Evolutionary conservation across 2,113 vertebrate species (phyloP), one percentile per base, ranked within the genome.

Genomic region (Pelodiscus sinensis): DNA sequence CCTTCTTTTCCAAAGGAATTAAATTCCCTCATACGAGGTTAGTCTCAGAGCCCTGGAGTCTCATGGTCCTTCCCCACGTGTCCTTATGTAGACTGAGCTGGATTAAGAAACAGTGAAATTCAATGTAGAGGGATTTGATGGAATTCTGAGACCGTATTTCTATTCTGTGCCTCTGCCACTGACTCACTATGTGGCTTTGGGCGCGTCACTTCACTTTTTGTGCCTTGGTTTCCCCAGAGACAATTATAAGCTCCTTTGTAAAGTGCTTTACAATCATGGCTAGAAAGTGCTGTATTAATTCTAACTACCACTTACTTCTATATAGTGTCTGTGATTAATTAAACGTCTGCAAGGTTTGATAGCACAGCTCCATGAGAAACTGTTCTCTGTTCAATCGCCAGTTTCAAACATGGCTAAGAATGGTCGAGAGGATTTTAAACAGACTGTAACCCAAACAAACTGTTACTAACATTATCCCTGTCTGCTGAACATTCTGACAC

Each of bases 361-460:
- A 16, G 65, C 50, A 65, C 14, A 58, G 57, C 58, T 95, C 80
- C 52, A 86, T 0, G 1, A 81, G 65, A 90, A 55, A 57, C 58
- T 60, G 65, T 58, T 92, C 68, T 75, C 79, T 1, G 1, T 58
- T 27, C 94, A 82, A 8, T 1, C 0, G 7, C 55, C 68, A 52
- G 84, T 77, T 58, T 94, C 71, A 0, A 6, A 38, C 91, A 91
- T 62, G 79, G 79, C 80, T 92, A 86, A 92, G 85, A 96, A 58
- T 65, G 84, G 75, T 85, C 75, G 75, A 88, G 79, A 81, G 68
- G 85, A 86, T 84, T 94, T 96, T 81, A 94, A 96, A 87, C 91
- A 96, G 92, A 54, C 19, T 92, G 91, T 60, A 38, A 81, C 58
- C 88, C 92, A 94, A 96, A 92, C 91, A 94, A 35, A 25, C 81